Conservation (phyloP, 2,888 invertebrate species). For the Drosophila algonquin region DNA sequence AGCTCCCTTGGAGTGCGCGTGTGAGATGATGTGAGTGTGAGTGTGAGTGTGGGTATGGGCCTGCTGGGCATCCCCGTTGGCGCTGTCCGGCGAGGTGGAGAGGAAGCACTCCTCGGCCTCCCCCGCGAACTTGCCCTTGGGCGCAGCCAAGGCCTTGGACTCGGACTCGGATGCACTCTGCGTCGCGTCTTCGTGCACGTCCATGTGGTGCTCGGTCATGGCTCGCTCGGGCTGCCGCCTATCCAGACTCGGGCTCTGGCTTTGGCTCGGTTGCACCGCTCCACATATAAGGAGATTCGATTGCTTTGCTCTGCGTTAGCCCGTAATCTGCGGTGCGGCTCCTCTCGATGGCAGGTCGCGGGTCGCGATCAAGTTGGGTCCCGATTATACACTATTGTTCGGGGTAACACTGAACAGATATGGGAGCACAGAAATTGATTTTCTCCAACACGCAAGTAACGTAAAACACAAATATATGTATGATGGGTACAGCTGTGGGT, state of each 20-base stretch:
- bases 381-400: constrained; percentile 1
- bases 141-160: constrained; percentile 47
- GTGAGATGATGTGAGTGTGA: neutral
- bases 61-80: constrained; percentile 70
- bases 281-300: constrained; percentile 27
- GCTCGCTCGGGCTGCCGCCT: constrained; percentile 9
- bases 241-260: constrained; percentile 17
- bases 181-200: constrained; percentile 23
- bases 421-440: constrained; percentile 12
- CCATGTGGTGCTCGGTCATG: constrained; percentile 63
- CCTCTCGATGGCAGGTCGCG: constrained; percentile 17
- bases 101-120: constrained; percentile 76
- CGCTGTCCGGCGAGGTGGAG: constrained; percentile 81
- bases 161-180: constrained; percentile 7
- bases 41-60: neutral
- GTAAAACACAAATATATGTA: neutral
- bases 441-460: constrained; percentile 14
- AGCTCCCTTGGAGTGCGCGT: neutral
- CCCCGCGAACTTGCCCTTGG: constrained; percentile 58
- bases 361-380: neutral
- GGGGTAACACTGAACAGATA: constrained; percentile 8
- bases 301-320: neutral
- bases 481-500: neutral
- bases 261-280: constrained; percentile 25
- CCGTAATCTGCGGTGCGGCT: neutral